Evolutionary conservation across 1,140 invertebrate genomes (phyloP), one percentile per base, ranked within the genome.

Genomic region (Pteromalus puparum): DNA sequence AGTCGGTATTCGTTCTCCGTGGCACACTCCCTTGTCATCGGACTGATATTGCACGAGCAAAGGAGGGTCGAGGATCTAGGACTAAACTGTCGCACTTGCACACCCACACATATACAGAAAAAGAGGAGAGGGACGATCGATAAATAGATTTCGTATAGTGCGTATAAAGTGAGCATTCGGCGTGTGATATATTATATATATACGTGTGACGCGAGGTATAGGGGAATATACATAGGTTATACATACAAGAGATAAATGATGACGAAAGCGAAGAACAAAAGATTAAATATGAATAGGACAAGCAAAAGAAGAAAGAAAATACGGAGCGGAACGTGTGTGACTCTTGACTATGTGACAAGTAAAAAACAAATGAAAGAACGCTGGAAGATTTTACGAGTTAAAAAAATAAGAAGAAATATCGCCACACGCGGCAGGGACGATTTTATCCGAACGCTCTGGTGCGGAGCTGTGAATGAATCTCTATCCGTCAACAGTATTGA

Each of bases 401-500:
- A 81, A 28, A 10, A 70, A 48, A 84, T 34, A 83, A 82, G n/a
- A 87, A 87, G 83, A 86, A 83, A 86, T 90, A 88, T 85, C 81
- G 90, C 88, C 87, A 89, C 89, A 86, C 89, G 88, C 89, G 88
- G 84, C 89, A 91, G 87, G 86, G 89, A 91, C 89, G 88, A 90
- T 91, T 86, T 86, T 83, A 85, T 85, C 74, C 84, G 85, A 84
- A 88, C 87, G 90, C 89, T 91, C 89, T 91, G 90, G 73, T 87
- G 90, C 90, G 90, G 86, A 91, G 89, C 90, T 92, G 92, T 92
- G 92, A 92, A 92, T 91, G 92, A 93, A 93, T 93, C 92, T 93
- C 92, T 93, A 93, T 93, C 92, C 92, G 92, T 93, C 92, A 93
- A 92, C 92, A 93, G 92, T 93, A 93, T 93, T 93, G 91, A 92